Evolutionary conservation across 2,888 invertebrate genomes (phyloP), one percentile per base, ranked within the genome.

Genomic region (Bhutanitis thaidina): DNA sequence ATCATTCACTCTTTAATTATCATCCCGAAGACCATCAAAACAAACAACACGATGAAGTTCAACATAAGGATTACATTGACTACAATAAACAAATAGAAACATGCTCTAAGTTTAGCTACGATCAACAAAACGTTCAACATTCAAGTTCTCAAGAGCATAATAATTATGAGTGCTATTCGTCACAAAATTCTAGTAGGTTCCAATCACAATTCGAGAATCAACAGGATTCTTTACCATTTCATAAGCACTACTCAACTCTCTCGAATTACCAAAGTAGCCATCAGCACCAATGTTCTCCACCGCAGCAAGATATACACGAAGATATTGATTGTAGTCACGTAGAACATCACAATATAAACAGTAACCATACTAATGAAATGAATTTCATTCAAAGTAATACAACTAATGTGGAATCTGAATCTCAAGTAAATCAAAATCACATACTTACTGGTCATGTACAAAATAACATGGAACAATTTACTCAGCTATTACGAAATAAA

Each of bases 401-500:
- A 10, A 16, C 7, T 29, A 4, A 34, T 25, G 32, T 27, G 8
- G 35, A 45, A 29, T 35, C 36, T 14, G 40, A 45, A 35, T 14
- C 36, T 10, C 35, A 41, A 30, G 13, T 20, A 2, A 29, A 30
- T 40, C 25, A 46, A 30, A 40, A 30, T 25, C 29, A 36, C 12
- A 4, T 12, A 20, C 13, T 5, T 13, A 12, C 38, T 3, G n/a
- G 8, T 32, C 27, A 43, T 27, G 7, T 32, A 38, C 43, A 53
- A 47, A 54, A 58, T n/a, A 40, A 55, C 13, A 34, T 47, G n/a
- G 54, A 59, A 40, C 50, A 43, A 50, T 48, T 50, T 58, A 25
- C 44, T 15, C 13, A 38, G 34, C 15, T 43, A 3, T 16, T 43
- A 48, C 41, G 55, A 47, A 58, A 56, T 52, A 61, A 59, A 66